Evolutionary conservation across 2,888 invertebrate species (phyloP), one percentile per base, ranked within the genome.

Genomic region (Archips crataeganus): DNA sequence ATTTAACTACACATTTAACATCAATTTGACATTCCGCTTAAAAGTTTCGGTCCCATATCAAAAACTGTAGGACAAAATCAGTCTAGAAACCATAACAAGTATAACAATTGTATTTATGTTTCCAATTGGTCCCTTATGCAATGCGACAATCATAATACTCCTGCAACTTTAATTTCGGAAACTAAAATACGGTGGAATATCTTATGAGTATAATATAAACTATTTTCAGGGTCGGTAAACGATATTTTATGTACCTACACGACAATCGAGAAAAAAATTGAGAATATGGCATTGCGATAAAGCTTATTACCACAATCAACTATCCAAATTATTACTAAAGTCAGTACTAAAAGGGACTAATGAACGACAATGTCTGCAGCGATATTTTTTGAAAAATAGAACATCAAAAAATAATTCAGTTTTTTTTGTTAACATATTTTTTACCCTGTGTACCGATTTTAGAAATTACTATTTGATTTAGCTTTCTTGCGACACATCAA

Each of bases 261-360:
- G 39, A 36, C 3, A 45, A n/a, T 60, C 10, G 39, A 36, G 57
- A 57, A 32, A n/a, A 60, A 34, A 5, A 36, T 39, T 39, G 60
- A 60, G 10, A 59, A 60, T 60, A 64, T 72, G 72, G 72, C 67
- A 72, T 67, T 67, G 66, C 72, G 36, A 67, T 62, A 67, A 62
- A 72, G 66, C 67, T 72, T 15, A 8, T 23, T 15, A 54, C 66
- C 61, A 69, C 13, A 64, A 60, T 39, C 59, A 63, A 69, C 63
- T 63, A 73, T 10, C 13, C 68, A 68, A 72, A 73, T 64, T 39
- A 65, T 51, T 51, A 13, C 9, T 23, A 45, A 8, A 45, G n/a
- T n/a, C n/a, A n/a, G 36, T 9, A 45, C 45, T 8, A 62, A 0
- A 62, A 34, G 59, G 59, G n/a, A 13, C 36, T 39, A n/a, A 36